Conservation (phyloP, 2,888 invertebrate genomes). For the Celastrina argiolus region DNA sequence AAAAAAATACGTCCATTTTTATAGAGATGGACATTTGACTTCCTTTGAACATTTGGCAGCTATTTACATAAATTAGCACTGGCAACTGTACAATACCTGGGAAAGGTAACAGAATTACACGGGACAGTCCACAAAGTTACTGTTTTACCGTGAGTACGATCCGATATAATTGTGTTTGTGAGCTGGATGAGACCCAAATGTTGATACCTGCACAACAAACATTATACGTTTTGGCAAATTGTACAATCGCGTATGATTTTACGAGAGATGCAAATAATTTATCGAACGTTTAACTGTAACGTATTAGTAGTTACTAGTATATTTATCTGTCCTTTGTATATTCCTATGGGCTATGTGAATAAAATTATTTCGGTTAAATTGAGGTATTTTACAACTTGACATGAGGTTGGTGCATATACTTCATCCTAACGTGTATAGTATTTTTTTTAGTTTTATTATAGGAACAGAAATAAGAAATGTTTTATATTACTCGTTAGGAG, state of each 20-base stretch:
- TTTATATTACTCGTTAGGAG: no score
- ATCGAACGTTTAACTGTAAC: background rate
- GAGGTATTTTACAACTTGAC: no score
- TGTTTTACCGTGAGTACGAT: conserved; percentile 2
- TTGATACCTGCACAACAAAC: background rate
- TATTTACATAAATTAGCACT: background rate
- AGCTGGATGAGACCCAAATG: background rate
- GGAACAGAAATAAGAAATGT: no score
- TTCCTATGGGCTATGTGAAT: background rate
- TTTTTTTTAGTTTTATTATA: no score
- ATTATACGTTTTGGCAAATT: background rate
- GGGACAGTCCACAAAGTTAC: background rate
- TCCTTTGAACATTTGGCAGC: background rate
- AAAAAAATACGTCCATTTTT: background rate
- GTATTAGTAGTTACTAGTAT: background rate
- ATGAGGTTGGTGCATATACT: no score
- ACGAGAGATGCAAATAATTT: background rate
- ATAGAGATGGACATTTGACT: background rate
- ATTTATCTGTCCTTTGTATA: background rate
- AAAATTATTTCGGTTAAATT: no score
- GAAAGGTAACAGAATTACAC: background rate
- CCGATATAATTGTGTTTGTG: conserved; percentile 9
- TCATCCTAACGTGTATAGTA: no score
- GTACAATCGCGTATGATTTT: background rate
- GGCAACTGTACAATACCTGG: background rate